Base-by-base conservation (phyloP, 2,888 invertebrate genomes). In the Tetragonisca angustula region DNA sequence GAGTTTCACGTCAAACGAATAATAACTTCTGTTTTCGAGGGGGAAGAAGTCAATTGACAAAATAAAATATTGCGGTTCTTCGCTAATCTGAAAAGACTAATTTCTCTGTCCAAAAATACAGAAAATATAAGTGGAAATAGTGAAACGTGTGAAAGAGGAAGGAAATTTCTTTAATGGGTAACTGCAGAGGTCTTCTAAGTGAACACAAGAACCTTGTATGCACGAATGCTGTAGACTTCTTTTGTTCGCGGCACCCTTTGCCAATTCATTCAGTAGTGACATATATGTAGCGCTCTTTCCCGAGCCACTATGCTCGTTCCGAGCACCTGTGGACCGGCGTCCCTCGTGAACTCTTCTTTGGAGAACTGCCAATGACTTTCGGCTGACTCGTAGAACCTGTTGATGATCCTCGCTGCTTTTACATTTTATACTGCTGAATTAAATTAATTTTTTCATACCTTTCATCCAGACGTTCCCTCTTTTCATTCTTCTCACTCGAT, bases 351-450 rank as follows among this genome's bases (percentile, higher is more conserved):
- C 83, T 87, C 85, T 81, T 76, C 85, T 87, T 90, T 92, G 92
- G 92, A 92, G 87, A 85, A 78, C 80, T 91, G 92, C 92, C 92
- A 92, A 91, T 91, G 91, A 92, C 90, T 89, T 81, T 84, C 90
- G 88, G 86, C 91, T 89, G 89, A 90, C 89, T 89, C 83, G 87
- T 84, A 89, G 84, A 85, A 91, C 91, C 91, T 91, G 91, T 91
- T 91, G 91, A 91, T 91, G 91, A 91, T 86, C 86, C 83, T 72
- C 81, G 80, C 65, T 77, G 81, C 85, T 61, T 76, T 61, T 82
- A 76, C 82, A 78, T 77, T 86, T 87, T 83, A 84, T 88, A 24
- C 24, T 19, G 32, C 76, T 24, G 50, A 43, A 73, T 65, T 62
- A 49, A 74, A 81, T 85, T 78, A 73, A 78, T 74, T 79, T 64